Conservation (phyloP, 1,140 invertebrate genomes). For the Bilobella aurantiaca region DNA sequence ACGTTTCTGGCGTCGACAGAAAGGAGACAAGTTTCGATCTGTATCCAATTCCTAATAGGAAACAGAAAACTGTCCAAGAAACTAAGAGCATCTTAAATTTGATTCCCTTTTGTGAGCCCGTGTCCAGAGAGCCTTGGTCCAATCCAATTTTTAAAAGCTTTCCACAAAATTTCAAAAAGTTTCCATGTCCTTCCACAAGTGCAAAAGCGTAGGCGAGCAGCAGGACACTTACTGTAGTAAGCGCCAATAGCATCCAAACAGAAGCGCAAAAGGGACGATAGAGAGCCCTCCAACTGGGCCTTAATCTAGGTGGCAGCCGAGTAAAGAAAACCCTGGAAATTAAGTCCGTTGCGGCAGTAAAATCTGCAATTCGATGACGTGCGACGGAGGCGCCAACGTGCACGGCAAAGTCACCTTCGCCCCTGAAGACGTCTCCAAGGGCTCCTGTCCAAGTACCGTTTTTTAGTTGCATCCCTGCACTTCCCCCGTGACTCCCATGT, state of each 20-base stretch:
- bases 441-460: slow-evolving; percentile 20
- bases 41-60: neutral
- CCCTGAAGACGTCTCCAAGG: slow-evolving; percentile 15
- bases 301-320: neutral
- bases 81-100: neutral
- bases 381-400: neutral
- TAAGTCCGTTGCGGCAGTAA: neutral
- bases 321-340: neutral
- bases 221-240: neutral
- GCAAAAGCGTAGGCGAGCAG: neutral
- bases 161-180: neutral
- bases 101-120: neutral
- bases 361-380: neutral
- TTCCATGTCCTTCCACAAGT: neutral
- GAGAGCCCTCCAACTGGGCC: neutral
- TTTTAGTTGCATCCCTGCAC: neutral
- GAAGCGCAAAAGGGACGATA: neutral
- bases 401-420: slow-evolving; percentile 14
- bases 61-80: neutral
- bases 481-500: neutral
- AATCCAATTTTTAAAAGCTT: neutral
- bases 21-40: neutral
- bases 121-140: neutral
- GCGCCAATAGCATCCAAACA: slow-evolving; percentile 1
- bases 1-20: neutral